Percentiles rank a stretch among this genome's conserved stretches.
These are phyloP conservation scores for Ectemnius continuus DNA, from an alignment of 2,888 invertebrate genomes.

Conservation along the genomic window DNA sequence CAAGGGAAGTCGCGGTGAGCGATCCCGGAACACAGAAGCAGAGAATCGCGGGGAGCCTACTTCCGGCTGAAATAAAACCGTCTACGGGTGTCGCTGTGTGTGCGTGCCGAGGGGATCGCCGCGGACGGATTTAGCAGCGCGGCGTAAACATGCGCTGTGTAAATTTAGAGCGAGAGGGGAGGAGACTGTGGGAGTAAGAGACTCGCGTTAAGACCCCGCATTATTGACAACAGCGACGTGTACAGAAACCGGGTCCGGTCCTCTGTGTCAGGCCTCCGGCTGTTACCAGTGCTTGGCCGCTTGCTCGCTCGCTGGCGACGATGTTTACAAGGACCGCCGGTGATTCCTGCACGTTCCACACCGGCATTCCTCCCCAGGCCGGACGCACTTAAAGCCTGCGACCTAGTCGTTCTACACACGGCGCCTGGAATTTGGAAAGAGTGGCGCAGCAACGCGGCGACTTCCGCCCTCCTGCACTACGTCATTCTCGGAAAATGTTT, in stretches of 20 bases:
- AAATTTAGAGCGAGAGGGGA: constrained; percentile 47
- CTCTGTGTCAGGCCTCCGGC: no score
- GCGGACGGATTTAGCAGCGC: constrained; percentile 55
- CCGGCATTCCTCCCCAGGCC: no score
- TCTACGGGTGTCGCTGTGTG: constrained; percentile 34
- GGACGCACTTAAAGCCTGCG: no score
- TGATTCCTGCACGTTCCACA: no score
- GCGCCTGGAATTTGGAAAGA: neutral
- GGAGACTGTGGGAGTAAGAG: no score
- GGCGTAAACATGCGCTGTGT: constrained; percentile 48
- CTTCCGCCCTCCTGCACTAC: constrained; percentile 2
- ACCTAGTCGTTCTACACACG: neutral
- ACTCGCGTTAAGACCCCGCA: constrained; percentile 29
- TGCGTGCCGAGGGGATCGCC: constrained; percentile 34
- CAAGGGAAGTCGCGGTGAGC: constrained; percentile 23
- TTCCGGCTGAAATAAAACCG: constrained; percentile 59
- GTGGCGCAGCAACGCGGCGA: neutral
- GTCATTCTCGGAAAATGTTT: neutral
- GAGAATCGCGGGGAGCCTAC: constrained; percentile 20
- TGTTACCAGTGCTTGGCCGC: no score
- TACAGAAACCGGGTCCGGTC: no score
- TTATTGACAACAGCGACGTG: constrained; percentile 43
- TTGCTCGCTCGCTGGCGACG: no score
- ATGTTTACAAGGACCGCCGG: no score
- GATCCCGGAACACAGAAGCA: constrained; percentile 43